Conservation (phyloP, 2,113 vertebrate species). For the Arizona elegans region DNA sequence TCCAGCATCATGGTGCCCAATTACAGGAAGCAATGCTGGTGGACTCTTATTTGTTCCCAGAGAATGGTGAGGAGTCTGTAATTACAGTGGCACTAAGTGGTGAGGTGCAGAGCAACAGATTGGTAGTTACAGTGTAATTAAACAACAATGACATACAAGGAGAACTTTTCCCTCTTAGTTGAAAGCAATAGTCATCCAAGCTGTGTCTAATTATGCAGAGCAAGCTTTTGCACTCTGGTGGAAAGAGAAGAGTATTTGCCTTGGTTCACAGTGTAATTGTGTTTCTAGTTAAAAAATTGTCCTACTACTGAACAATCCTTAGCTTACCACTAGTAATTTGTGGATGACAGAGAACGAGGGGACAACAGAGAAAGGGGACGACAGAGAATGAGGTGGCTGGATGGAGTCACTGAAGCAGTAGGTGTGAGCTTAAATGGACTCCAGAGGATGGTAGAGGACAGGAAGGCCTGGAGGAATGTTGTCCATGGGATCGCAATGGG, state of each 20-base stretch:
- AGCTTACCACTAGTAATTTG: background rate
- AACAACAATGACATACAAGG: constrained; percentile 8
- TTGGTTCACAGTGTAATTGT: background rate
- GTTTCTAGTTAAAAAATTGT: background rate
- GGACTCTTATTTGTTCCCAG: constrained; percentile 51
- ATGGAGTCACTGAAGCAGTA: too few relatives aligned
- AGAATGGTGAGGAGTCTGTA: constrained; percentile 36
- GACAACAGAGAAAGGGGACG: too few relatives aligned
- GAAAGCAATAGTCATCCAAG: background rate
- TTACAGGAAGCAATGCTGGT: constrained; percentile 36
- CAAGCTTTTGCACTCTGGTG: background rate
- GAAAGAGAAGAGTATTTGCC: background rate
- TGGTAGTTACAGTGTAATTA: constrained; percentile 61
- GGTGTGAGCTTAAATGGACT: too few relatives aligned
- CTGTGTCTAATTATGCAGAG: background rate
- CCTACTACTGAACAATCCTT: background rate
- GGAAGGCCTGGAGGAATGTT: too few relatives aligned
- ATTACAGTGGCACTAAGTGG: constrained; percentile 13
- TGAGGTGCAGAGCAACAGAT: constrained; percentile 40
- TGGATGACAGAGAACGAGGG: too few relatives aligned
- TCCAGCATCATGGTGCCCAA: background rate
- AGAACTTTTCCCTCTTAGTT: constrained; percentile 19
- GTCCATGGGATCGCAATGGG: too few relatives aligned
- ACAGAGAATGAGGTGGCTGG: too few relatives aligned
- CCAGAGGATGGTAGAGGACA: too few relatives aligned